Evolutionary conservation across 2,797 vertebrate genomes (phyloP).

Genomic region (Mormyrus hasselquistii): DNA sequence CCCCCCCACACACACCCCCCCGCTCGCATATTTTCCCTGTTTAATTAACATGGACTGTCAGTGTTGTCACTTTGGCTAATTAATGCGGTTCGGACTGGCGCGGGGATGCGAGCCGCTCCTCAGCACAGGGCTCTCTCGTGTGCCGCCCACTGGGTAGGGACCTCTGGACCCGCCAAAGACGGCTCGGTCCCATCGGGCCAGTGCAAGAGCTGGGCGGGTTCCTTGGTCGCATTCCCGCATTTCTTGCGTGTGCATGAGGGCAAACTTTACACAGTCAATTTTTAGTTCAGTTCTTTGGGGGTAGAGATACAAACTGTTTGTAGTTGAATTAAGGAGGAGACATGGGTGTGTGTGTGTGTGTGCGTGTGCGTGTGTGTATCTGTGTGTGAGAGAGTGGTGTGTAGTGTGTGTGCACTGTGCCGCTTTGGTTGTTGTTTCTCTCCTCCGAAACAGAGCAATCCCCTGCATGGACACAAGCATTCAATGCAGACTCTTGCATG

Average conservation of each 20-base stretch:
- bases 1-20: neutral
- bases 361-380: neutral
- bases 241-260: neutral
- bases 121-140: too few relatives aligned
- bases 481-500: neutral
- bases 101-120: too few relatives aligned
- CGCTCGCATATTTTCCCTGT: neutral
- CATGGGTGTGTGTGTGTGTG: neutral
- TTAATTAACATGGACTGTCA: neutral
- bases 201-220: neutral
- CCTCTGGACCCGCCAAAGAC: neutral
- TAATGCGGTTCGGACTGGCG: neutral
- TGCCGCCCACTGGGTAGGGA: neutral
- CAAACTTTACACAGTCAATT: neutral
- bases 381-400: neutral
- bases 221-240: neutral
- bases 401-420: neutral
- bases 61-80: conserved; percentile 1
- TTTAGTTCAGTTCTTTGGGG: neutral
- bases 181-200: neutral
- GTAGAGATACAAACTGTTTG: neutral
- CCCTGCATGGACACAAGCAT: neutral
- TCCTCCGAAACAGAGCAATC: neutral
- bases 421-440: neutral
- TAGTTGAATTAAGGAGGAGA: neutral